A percentile compares a stretch with the other conserved stretches of the same genome.
phyloP scores from a whole-genome alignment of 2,888 invertebrate species.

The Palloptera scutellata region DNA sequence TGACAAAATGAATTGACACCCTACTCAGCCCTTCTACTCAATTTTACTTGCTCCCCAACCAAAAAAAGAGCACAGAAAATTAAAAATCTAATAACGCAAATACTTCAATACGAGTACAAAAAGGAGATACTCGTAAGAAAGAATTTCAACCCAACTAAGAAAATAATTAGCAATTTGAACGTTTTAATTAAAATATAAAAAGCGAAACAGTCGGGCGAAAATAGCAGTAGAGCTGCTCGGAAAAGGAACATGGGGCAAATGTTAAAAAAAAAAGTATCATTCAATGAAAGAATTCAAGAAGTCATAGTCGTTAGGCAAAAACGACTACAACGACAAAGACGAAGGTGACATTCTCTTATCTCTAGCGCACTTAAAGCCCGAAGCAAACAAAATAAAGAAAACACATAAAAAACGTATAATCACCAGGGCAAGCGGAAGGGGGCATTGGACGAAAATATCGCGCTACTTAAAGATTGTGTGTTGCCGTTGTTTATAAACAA shows the following conservation, averaged over 20 bases:
- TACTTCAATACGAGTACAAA: conserved; percentile 15
- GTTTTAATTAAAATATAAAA: conserved; percentile 53
- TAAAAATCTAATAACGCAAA: conserved; percentile 31
- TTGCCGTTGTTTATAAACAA: no score
- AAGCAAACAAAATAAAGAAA: conserved; percentile 28
- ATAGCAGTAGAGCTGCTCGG: not conserved
- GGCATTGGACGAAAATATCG: not conserved
- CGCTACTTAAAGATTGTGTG: no score
- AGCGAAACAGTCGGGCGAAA: conserved; percentile 19
- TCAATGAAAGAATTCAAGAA: conserved; percentile 32
- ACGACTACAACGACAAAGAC: conserved; percentile 43
- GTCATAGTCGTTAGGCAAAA: conserved; percentile 60
- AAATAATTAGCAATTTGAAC: conserved; percentile 56
- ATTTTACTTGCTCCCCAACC: no score
- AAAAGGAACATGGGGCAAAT: not conserved
- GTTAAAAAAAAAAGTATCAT: not conserved
- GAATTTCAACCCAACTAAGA: conserved; percentile 33
- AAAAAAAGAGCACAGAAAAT: conserved; percentile 13
- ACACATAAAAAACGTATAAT: conserved; percentile 48
- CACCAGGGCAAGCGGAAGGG: conserved; percentile 22
- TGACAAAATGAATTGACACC: no score
- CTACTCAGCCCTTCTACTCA: no score
- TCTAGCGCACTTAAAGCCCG: conserved; percentile 31
- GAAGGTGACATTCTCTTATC: conserved; percentile 33
- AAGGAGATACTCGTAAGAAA: not conserved